A percentile compares a stretch with the other conserved stretches of the same genome.
These are phyloP conservation scores for Cloeon dipterum DNA, from an alignment of 2,888 invertebrate species.

Conservation along the genomic window DNA sequence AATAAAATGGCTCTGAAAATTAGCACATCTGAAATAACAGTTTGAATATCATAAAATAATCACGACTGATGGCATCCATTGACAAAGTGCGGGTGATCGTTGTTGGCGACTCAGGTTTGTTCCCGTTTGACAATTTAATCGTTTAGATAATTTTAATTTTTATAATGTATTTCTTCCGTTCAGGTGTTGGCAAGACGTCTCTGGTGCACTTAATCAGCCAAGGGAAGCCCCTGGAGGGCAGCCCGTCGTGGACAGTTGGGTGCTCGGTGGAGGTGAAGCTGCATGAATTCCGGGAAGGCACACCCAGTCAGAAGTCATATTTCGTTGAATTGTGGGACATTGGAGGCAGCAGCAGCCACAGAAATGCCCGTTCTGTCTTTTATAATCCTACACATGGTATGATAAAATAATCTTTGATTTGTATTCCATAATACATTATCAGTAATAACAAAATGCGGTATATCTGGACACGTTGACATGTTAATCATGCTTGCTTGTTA, in stretches of 20 bases:
- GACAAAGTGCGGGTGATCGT: conserved; percentile 81
- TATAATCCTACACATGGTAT: conserved; percentile 80
- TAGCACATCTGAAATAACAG: no score
- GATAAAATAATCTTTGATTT: not conserved
- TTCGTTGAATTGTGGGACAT: conserved; percentile 95
- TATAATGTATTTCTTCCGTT: conserved; percentile 12
- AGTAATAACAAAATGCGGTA: no score
- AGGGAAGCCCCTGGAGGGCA: conserved; percentile 57
- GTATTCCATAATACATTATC: no score
- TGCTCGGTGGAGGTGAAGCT: conserved; percentile 89
- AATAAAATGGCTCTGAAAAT: no score
- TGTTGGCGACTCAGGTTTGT: conserved; percentile 70
- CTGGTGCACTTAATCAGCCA: conserved; percentile 78
- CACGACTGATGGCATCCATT: conserved; percentile 65
- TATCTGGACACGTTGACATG: no score
- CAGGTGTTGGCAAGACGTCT: conserved; percentile 93
- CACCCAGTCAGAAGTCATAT: conserved; percentile 69
- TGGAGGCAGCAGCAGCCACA: conserved; percentile 82
- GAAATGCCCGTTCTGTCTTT: conserved; percentile 82
- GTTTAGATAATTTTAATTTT: no score
- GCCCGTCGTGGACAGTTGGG: conserved; percentile 90
- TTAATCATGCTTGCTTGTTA: no score
- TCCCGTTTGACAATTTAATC: no score
- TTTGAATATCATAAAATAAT: no score
- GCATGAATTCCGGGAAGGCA: conserved; percentile 87